Conservation (phyloP, 2,888 invertebrate species). For the Ornithoptera priamus region DNA sequence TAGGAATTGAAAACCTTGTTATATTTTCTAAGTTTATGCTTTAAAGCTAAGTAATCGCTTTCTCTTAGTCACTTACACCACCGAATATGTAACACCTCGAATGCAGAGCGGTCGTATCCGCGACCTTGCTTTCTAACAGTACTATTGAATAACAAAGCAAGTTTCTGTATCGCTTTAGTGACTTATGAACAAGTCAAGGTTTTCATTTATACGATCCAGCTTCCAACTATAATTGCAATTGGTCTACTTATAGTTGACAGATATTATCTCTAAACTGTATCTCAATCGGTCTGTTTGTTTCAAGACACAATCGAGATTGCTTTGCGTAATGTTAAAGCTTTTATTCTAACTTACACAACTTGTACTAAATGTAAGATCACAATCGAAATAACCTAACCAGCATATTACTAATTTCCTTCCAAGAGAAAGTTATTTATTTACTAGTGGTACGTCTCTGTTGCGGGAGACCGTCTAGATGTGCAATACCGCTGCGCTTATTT, state of each 20-base stretch:
- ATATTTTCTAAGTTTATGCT: not conserved
- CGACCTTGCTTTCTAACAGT: constrained; percentile 76
- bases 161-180: constrained; percentile 69
- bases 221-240: constrained; percentile 43
- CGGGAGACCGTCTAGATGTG: too few species aligned
- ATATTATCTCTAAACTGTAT: constrained; percentile 54
- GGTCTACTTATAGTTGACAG: constrained; percentile 50
- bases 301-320: constrained; percentile 54
- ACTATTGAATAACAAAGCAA: constrained; percentile 47
- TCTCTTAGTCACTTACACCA: constrained; percentile 13
- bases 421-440: too few species aligned
- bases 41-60: constrained; percentile 10
- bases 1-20: not conserved
- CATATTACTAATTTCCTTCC: too few species aligned
- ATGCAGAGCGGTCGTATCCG: constrained; percentile 42
- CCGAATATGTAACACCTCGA: constrained; percentile 36
- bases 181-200: constrained; percentile 70
- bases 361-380: constrained; percentile 9
- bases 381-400: not conserved
- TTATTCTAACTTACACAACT: constrained; percentile 33
- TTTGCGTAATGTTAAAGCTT: constrained; percentile 53
- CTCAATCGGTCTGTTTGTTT: constrained; percentile 64
- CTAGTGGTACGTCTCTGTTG: too few species aligned
- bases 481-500: too few species aligned
- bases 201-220: constrained; percentile 53